Evolutionary conservation across 1,140 invertebrate species (phyloP), one percentile per base, ranked within the genome.

Genomic region (Drosophila repleta): DNA sequence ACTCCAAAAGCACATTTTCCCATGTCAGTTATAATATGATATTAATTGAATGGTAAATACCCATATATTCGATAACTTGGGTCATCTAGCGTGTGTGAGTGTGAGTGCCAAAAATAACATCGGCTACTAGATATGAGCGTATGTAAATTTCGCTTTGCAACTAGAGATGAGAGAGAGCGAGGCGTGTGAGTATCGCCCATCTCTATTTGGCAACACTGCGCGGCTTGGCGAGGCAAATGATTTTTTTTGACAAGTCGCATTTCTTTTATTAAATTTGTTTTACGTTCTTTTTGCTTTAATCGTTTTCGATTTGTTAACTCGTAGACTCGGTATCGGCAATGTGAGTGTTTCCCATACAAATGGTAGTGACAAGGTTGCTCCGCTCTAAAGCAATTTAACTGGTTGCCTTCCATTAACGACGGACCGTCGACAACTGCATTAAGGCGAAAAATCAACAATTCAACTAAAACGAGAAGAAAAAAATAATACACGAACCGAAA

Each of bases 221-320:
- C 65, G 70, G 65, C 65, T 68, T 73, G 56, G 56, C 48, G 56
- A 68, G 45, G 58, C 66, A 63, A 69, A 56, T 68, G 56, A 74
- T 51, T 69, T 69, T 68, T 69, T 73, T 62, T 66, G 55, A 67
- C 69, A 72, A 61, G 48, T 68, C 63, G 53, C 29, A 72, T 70
- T 64, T 49, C 17, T 37, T 32, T 32, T 32, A 29, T 52, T 65
- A 43, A 21, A 32, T 21, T 65, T 13, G 45, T 58, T 48, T 51
- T 71, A 10, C 53, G 53, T 49, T 51, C 17, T n/a, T 51, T 32
- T 43, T 66, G 37, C 35, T 17, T 49, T 15, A 41, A 41, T 24
- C 17, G 13, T 53, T 52, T 45, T 45, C 4, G 48, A 65, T 66
- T 61, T 67, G 39, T 10, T 37, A 66, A 60, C 24, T 48, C n/a